Percentiles rank a stretch among this genome's conserved stretches.
phyloP scores from a whole-genome alignment of 2,888 invertebrate genomes.

The Heliothis peltigera region DNA sequence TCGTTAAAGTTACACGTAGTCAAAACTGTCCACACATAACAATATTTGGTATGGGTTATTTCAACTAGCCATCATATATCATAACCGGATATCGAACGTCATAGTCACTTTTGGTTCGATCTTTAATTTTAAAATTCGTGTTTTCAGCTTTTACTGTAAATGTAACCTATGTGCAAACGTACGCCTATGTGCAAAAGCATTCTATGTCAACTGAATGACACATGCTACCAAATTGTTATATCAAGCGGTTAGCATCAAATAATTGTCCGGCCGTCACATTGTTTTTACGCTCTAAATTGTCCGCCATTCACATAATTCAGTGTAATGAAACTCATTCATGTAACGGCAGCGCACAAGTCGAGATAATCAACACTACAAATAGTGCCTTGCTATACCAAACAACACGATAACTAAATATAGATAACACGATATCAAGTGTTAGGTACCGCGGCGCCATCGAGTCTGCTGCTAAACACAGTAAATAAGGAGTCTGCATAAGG shows the following conservation, averaged over 20 bases:
- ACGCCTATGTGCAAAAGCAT: conserved; percentile 26
- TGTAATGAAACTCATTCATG: conserved; percentile 76
- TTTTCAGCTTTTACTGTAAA: background rate
- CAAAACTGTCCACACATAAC: conserved; percentile 29
- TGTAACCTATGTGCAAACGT: too few relatives aligned
- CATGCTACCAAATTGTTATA: conserved; percentile 53
- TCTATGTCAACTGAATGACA: conserved; percentile 57
- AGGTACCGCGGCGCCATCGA: conserved; percentile 79
- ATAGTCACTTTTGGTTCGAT: conserved; percentile 29
- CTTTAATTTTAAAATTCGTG: conserved; percentile 18
- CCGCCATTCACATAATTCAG: conserved; percentile 70
- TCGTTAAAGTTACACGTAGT: conserved; percentile 39
- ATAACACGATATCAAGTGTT: conserved; percentile 74
- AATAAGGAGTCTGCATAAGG: conserved; percentile 76
- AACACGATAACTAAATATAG: conserved; percentile 76
- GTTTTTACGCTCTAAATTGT: conserved; percentile 85
- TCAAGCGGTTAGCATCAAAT: conserved; percentile 66
- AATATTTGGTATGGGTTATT: conserved; percentile 53
- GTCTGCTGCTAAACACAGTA: conserved; percentile 74
- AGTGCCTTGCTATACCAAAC: conserved; percentile 59
- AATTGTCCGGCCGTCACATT: conserved; percentile 77
- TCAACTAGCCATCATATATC: conserved; percentile 42
- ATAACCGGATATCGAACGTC: conserved; percentile 37
- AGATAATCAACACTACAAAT: conserved; percentile 73
- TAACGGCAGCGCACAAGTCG: conserved; percentile 60